Evolutionary conservation across 2,113 vertebrate species (phyloP).

Genomic region (Hippocampus abdominalis): DNA sequence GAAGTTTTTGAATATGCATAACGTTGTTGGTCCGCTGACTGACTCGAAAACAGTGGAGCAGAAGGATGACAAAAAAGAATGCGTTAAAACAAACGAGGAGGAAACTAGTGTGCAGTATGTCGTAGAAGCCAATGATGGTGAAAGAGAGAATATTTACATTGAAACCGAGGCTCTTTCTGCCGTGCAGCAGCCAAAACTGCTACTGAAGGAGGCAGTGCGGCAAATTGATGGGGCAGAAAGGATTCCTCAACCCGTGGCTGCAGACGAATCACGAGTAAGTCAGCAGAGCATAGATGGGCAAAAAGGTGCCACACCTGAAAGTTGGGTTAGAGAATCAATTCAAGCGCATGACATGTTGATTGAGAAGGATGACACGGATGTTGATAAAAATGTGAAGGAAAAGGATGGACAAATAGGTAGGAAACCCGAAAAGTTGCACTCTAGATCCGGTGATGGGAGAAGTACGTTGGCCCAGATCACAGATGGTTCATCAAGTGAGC

Average conservation of each 20-base stretch:
- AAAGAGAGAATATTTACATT: conserved; percentile 7
- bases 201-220: too few species aligned
- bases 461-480: background rate
- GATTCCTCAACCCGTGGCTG: background rate
- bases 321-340: conserved; percentile 4
- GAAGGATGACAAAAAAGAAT: background rate
- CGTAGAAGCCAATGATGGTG: background rate
- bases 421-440: background rate
- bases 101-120: background rate
- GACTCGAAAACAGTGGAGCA: background rate
- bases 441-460: conserved; percentile 5
- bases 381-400: background rate
- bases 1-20: background rate
- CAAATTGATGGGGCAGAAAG: background rate
- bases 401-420: background rate
- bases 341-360: background rate
- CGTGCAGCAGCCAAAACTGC: conserved; percentile 13
- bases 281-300: background rate
- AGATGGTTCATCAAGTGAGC: background rate
- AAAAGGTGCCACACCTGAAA: background rate
- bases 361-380: background rate
- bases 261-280: background rate
- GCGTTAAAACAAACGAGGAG: background rate
- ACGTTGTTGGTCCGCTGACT: background rate
- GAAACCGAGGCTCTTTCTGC: conserved; percentile 14